Evolutionary conservation across 2,888 invertebrate genomes (phyloP).

Genomic region (Cheilosia variabilis): DNA sequence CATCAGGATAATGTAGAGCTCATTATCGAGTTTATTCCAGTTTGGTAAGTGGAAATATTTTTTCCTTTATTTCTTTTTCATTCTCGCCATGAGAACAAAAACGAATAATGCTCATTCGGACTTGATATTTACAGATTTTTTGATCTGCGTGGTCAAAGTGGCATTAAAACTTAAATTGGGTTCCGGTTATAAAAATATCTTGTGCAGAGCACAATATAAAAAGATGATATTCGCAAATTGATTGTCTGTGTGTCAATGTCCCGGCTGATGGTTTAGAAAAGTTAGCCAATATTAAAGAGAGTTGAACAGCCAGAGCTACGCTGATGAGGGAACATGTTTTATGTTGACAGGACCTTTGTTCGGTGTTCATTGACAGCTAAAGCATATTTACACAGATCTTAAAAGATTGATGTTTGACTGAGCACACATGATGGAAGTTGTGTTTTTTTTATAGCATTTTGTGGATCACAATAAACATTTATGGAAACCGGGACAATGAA

Average conservation of each 20-base stretch:
- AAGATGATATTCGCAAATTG: constrained; percentile 17
- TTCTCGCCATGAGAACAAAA: neutral
- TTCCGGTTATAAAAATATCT: constrained; percentile 50
- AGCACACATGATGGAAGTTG: constrained; percentile 35
- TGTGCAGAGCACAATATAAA: constrained; percentile 13
- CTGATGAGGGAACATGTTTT: constrained; percentile 37
- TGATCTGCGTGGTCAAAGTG: constrained; percentile 48
- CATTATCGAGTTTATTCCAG: constrained; percentile 73
- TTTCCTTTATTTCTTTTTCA: constrained; percentile 36
- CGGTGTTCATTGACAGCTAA: constrained; percentile 32
- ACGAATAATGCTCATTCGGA: constrained; percentile 26
- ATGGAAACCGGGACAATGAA: constrained; percentile 24
- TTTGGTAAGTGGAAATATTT: constrained; percentile 71
- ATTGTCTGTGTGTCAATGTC: constrained; percentile 27
- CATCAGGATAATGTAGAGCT: constrained; percentile 71
- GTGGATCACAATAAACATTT: constrained; percentile 29
- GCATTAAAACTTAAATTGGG: constrained; percentile 64
- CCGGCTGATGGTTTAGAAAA: constrained; percentile 28
- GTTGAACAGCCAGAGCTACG: constrained; percentile 17
- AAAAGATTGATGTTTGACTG: constrained; percentile 62
- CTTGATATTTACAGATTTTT: constrained; percentile 1
- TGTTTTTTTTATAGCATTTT: constrained; percentile 25
- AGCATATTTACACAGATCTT: constrained; percentile 54
- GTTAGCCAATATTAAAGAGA: constrained; percentile 35
- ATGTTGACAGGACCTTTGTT: constrained; percentile 53